These are phyloP conservation scores for Muntiacus reevesi DNA, from an alignment of 2,113 vertebrate genomes.

Conservation along the genomic window DNA sequence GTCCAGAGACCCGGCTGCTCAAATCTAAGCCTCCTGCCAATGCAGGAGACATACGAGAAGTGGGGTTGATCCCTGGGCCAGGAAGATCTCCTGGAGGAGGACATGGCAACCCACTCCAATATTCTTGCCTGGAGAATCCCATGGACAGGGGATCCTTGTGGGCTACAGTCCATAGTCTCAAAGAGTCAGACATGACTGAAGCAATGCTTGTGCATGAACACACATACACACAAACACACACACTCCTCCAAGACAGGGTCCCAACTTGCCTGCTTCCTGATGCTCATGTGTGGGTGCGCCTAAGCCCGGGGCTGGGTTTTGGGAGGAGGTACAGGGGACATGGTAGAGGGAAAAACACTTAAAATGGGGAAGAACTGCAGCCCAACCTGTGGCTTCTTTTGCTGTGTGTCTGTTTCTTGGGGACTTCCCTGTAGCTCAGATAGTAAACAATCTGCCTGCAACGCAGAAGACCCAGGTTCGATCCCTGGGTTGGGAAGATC, in stretches of 20 bases:
- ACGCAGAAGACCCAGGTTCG: fast-evolving
- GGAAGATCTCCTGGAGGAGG: too few relatives aligned
- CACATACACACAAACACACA: too few relatives aligned
- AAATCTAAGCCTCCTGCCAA: neutral
- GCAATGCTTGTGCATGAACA: too few relatives aligned
- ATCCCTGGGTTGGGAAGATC: neutral
- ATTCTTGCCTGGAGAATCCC: too few relatives aligned
- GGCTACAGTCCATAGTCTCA: too few relatives aligned
- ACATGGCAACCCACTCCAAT: too few relatives aligned
- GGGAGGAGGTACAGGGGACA: neutral
- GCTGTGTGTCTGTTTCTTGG: neutral
- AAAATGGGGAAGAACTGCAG: neutral
- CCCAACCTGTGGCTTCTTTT: neutral
- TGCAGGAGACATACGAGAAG: too few relatives aligned
- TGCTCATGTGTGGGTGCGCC: fast-evolving
- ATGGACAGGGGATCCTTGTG: too few relatives aligned
- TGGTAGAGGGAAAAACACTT: neutral
- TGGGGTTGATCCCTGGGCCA: too few relatives aligned
- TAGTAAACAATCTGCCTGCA: neutral
- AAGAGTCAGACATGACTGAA: too few relatives aligned
- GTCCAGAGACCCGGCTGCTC: neutral
- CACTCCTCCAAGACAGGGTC: neutral
- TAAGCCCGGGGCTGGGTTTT: neutral
- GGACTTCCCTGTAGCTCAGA: neutral
- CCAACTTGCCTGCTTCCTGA: neutral